Base-by-base conservation (phyloP, 2,113 vertebrate genomes). In the Paracanthobrama guichenoti region DNA sequence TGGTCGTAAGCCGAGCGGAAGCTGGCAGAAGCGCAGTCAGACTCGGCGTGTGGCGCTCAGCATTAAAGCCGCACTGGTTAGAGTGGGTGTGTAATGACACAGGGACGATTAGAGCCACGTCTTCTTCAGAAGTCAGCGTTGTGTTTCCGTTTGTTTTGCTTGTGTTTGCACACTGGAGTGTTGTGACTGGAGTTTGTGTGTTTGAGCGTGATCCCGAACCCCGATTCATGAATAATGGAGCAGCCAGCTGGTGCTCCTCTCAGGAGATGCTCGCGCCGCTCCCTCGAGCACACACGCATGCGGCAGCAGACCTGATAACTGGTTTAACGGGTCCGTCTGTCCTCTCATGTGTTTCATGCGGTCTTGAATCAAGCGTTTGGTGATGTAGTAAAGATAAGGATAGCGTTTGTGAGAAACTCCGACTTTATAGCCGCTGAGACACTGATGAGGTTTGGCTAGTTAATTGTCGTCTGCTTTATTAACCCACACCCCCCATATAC, bases 391-490 rank as follows among this genome's bases (percentile, higher is more conserved):
- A 55, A 22, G 53, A 28, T 24, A 67, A 50, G 42, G 6, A 6
- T 53, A 77, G 8, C 10, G 57, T 85, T 73, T 73, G 50, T 55
- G 22, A 42, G 24, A 81, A 85, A 28, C 57, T 85, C 77, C n/a
- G n/a, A n/a, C n/a, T 81, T 42, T 66, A 74, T 26, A 31, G 78
- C 12, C 12, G 12, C 24, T 35, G 16, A 67, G 64, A 72, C 53
- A 31, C 44, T 48, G 20, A 8, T 50, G 53, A 42, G 59, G 28
- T 76, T 50, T n/a, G 42, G 6, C 66, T 22, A 64, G 71, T 31
- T 75, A 64, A 66, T 50, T 76, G 48, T 24, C 71, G 42, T 62
- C 79, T 77, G 79, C 39, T 86, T n/a, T 55, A 7, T 67, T 76
- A 81, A 71, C 35, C 22, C 79, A 14, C 31, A 39, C 64, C 16